Evolutionary conservation across 2,113 vertebrate species (phyloP), one percentile per base, ranked within the genome.

Genomic region (Glaucidium brasilianum): DNA sequence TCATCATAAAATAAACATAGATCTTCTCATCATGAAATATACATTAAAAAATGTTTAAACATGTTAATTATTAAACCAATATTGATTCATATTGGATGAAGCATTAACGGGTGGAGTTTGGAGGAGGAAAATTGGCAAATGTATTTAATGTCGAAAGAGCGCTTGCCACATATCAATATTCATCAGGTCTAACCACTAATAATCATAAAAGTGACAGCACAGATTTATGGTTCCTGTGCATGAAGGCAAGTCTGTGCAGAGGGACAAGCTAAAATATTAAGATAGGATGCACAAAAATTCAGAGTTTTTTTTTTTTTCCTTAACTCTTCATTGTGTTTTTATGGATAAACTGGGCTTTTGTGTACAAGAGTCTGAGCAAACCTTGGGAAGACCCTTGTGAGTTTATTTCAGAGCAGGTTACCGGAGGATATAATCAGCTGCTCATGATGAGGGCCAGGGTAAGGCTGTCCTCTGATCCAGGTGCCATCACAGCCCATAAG

Each of bases 1-100:
- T 98, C 96, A 92, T 98, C 97, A 98, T 98, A 98, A 98, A 98
- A 98, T 98, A 98, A 98, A 98, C 98, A 98, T 98, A 97, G 97
- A 98, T 98, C 84, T 66, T 97, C 97, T 92, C 88, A 19, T 97
- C 97, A 98, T 98, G 96, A 98, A 98, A 98, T 98, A 98, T 98
- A 98, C 97, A 98, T 98, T 95, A 96, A 98, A 98, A 98, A 98
- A 98, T 98, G 97, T 98, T 98, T 98, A 98, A 98, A 97, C 97
- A 88, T 96, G 98, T 98, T 98, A 98, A 98, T 98, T 98, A 98
- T 98, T 98, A 98, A 98, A 97, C 98, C 97, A 98, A 98, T 98
- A 98, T 98, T 98, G 98, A 98, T 98, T 98, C 98, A 98, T 98
- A 98, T 97, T 98, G 97, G 97, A 98, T 98, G 97, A 98, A 92